Evolutionary conservation across 2,888 invertebrate genomes (phyloP), one percentile per base, ranked within the genome.

Genomic region (Nudaria mundana): DNA sequence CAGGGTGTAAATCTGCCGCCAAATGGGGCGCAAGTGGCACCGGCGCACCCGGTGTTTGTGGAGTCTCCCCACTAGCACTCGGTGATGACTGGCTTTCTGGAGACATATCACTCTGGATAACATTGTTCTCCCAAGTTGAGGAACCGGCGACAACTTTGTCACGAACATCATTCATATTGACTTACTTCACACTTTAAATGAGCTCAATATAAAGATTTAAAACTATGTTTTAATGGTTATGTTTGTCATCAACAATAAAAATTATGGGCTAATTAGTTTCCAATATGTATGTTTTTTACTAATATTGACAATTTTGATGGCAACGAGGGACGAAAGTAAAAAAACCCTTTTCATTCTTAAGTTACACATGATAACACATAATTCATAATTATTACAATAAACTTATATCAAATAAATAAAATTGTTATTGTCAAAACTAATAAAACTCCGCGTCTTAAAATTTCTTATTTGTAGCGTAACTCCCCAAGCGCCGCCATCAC

Each of bases 31-130:
- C 85, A 14, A 87, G 66, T 2, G 83, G 89, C 28, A 80, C 91
- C n/a, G 92, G 92, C 26, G 90, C 85, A 36, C 91, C 91, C 6
- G 92, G 91, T 5, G 91, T 91, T 50, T 91, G 90, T 2, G 91
- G 91, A 0, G 83, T 81, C 37, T 87, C 87, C 3, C 80, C 83
- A 37, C 86, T 81, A 8, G 76, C 76, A 46, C 82, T 76, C 0
- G 87, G 87, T 8, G 88, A 86, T 1, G 85, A 81, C 46, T 87
- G 85, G 12, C 75, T 73, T 48, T 89, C 89, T 6, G 87, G 84
- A 20, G 87, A 85, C 8, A 82, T 82, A 52, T 89, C 89, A 57
- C 78, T 85, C 40, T 78, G 79, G 14, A 72, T 64, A 29, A 75
- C 66, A 24, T 75, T 68, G 62, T 57, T 81, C 64, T 89, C 89